Percentiles rank a stretch among this genome's conserved stretches.
Conservation (phyloP, 2,888 invertebrate species). For the Eupithecia pulchellata region DNA sequence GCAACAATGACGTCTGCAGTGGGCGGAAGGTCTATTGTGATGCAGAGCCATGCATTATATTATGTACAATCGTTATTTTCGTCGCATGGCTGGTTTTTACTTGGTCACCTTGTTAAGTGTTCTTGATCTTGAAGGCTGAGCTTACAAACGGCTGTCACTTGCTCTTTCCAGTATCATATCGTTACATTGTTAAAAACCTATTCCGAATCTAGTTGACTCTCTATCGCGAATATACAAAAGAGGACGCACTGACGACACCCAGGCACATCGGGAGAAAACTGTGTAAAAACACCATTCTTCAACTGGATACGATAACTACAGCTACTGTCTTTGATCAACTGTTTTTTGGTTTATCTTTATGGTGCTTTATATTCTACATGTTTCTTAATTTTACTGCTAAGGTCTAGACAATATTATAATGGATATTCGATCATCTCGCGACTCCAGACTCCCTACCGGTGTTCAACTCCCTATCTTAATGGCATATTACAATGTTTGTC, state of each 20-base stretch:
- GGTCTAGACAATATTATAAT: neutral
- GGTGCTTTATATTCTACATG: neutral
- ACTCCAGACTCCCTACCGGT: constrained; percentile 20
- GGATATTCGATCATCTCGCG: neutral
- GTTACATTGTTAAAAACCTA: neutral
- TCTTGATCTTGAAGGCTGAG: constrained; percentile 2
- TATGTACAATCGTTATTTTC: constrained; percentile 30
- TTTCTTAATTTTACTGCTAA: too few relatives aligned
- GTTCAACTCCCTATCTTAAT: constrained; percentile 11
- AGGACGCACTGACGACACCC: neutral
- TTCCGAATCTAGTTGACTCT: neutral
- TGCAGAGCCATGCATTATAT: constrained; percentile 25
- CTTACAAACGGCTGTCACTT: neutral
- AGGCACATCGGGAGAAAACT: neutral
- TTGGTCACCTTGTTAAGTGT: neutral
- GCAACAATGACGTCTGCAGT: constrained; percentile 43
- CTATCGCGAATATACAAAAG: neutral
- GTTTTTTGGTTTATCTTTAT: too few relatives aligned
- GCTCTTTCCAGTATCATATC: neutral
- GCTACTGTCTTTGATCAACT: neutral
- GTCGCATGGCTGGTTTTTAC: neutral
- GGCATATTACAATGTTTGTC: constrained; percentile 16
- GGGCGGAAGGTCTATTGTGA: constrained; percentile 43
- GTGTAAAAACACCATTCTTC: neutral
- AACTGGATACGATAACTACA: neutral